These are phyloP conservation scores for Panagrolaimus sp. DNA, from an alignment of 1,140 invertebrate species.

Conservation along the genomic window DNA sequence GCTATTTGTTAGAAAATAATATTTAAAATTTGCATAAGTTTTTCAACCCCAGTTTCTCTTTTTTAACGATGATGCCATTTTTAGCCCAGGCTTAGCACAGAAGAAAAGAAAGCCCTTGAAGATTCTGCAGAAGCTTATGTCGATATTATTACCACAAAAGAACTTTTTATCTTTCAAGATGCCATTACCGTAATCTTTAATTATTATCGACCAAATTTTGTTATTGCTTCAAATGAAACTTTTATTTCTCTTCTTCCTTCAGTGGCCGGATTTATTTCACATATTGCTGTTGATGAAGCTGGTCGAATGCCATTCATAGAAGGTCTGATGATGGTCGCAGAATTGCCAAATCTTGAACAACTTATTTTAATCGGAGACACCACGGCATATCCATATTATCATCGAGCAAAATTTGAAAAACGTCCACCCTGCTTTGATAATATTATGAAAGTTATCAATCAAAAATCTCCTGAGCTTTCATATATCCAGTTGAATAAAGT, in stretches of 20 bases:
- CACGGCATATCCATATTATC: not conserved
- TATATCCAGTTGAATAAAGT: not conserved
- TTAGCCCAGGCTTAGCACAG: not conserved
- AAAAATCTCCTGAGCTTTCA: not conserved
- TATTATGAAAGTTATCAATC: not conserved
- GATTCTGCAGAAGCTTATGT: not conserved
- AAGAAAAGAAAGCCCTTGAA: not conserved
- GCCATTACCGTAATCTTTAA: not conserved
- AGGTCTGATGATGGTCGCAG: not conserved
- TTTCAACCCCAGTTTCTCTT: too few species aligned
- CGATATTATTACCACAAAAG: not conserved
- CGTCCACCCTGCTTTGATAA: not conserved
- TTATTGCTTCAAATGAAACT: not conserved
- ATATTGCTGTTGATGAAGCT: not conserved
- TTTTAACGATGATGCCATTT: too few species aligned
- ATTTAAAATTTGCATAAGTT: not conserved
- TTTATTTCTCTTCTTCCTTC: not conserved
- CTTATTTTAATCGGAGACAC: not conserved
- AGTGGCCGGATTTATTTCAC: not conserved
- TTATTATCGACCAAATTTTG: not conserved
- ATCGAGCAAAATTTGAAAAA: not conserved
- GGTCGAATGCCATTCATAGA: not conserved
- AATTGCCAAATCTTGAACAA: not conserved
- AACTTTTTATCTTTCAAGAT: not conserved
- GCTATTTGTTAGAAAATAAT: too few species aligned